Percentiles rank a stretch among this genome's conserved stretches.
Evolutionary conservation across 2,797 vertebrate genomes (phyloP).

Genomic region (Helicolenus hilgendorfi): DNA sequence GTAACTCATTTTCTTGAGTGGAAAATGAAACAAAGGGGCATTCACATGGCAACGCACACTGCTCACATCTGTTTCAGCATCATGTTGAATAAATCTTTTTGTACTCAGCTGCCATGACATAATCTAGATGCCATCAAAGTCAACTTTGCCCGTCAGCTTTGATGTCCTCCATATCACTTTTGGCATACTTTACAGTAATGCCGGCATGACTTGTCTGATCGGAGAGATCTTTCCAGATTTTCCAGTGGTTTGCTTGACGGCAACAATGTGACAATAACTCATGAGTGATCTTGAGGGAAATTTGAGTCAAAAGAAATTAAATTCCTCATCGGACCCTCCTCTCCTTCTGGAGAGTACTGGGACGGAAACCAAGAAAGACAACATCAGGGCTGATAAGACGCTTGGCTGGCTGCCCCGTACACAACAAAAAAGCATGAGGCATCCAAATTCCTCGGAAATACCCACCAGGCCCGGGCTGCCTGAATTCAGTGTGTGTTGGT

Average conservation of each 20-base stretch:
- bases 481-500: slow-evolving; percentile 23
- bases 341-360: slow-evolving; percentile 24
- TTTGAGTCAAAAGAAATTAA: slow-evolving; percentile 60
- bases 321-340: slow-evolving; percentile 50
- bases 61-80: slow-evolving; percentile 75
- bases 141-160: slow-evolving; percentile 63
- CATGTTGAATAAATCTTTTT: slow-evolving; percentile 65
- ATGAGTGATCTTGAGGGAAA: slow-evolving; percentile 48
- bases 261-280: slow-evolving; percentile 32
- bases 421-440: slow-evolving; percentile 20
- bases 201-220: slow-evolving; percentile 37
- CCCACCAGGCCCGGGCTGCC: slow-evolving; percentile 26
- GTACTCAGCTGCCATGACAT: slow-evolving; percentile 61
- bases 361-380: slow-evolving; percentile 59
- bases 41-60: slow-evolving; percentile 62
- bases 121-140: slow-evolving; percentile 70
- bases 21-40: slow-evolving; percentile 55
- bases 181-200: neutral
- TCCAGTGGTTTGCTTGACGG: slow-evolving; percentile 66
- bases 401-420: slow-evolving; percentile 57
- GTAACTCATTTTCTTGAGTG: slow-evolving; percentile 54
- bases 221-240: slow-evolving; percentile 41
- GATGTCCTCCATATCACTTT: slow-evolving; percentile 59
- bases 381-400: slow-evolving; percentile 70
- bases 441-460: slow-evolving; percentile 56